Evolutionary conservation across 64 coral and sea anemone species (phyloP), one percentile per base, ranked within the genome.

Genomic region (Porites australiensis): DNA sequence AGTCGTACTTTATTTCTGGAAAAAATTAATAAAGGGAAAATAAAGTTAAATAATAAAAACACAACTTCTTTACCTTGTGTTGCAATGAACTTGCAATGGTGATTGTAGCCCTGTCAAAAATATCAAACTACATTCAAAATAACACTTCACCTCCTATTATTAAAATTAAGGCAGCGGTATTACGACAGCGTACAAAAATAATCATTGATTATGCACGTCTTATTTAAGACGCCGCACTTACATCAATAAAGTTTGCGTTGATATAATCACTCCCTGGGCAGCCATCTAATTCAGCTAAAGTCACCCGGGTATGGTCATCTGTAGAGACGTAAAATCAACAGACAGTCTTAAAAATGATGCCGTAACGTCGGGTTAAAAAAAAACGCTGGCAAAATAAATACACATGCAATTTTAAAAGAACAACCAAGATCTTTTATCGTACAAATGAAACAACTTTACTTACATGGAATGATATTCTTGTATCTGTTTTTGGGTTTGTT

Each of bases 401-500:
- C 22, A 19, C 9, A 89, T 37, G 27, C 27, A 37, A 37, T 37
- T 37, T 37, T 37, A 37, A 37, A 37, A 37, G 27, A 37, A 37
- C 27, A 37, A 37, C 27, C 27, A 37, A 37, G 27, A 37, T 37
- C 49, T 2, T 58, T 11, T 50, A 77, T 37, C 8, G 27, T 37
- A 37, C 27, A 37, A 37, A 37, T 37, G 27, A 37, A 37, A 37
- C 3, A 59, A 58, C 6, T 6, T 6, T n/a, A 90, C 95, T 87
- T 87, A 96, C 95, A 96, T 13, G 91, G 91, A 10, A 94, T 79
- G 46, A 97, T 94, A 18, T 97, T 97, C 8, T 93, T 92, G 14
- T 91, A 97, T 59, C 95, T 89, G 20, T 97, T 97, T 82, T 97
- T 97, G 65, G 88, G 69, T 76, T 94, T 97, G 77, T 97, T 97